Evolutionary conservation across 2,888 invertebrate species (phyloP), one percentile per base, ranked within the genome.

Genomic region (Shargacucullia verbasci): DNA sequence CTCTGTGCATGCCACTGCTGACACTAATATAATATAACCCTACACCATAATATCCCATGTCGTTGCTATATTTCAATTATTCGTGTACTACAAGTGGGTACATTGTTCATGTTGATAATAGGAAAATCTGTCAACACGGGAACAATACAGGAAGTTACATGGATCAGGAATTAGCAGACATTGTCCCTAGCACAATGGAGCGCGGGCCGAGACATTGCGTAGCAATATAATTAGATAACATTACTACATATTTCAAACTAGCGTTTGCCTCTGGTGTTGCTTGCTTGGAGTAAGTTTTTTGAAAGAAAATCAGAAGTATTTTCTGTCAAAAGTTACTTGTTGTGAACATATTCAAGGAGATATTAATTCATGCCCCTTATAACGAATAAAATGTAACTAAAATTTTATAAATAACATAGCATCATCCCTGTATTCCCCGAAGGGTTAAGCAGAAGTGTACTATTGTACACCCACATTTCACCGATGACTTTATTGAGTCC

Each of bases 121-220:
- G 91, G 89, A 92, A 91, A 92, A 92, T 92, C 92, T 92, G 92
- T 91, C 92, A 92, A 91, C 90, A 91, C 81, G 78, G 83, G 88
- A 87, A 93, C 92, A 92, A 92, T 91, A 87, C 84, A 84, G 86
- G 86, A 90, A 90, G 91, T 90, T 89, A 91, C 90, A 91, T 86
- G 89, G 92, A 92, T 92, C 91, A 90, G 90, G 89, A 91, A 92
- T 93, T 92, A 92, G 89, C 85, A 86, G 88, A 86, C 90, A 92
- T 92, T 92, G 92, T 92, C 83, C 84, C 80, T 70, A 76, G 76
- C 70, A 92, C 92, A 93, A 93, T 89, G 73, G 88, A 63, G 56
- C 48, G 41, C 56, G 46, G 39, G 43, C 41, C 71, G 61, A 76
- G 65, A 76, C 62, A 61, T 66, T 78, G 75, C 20, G 20, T 20